Conservation (phyloP, 2,888 invertebrate species). For the Lycocerus yunnanus region DNA sequence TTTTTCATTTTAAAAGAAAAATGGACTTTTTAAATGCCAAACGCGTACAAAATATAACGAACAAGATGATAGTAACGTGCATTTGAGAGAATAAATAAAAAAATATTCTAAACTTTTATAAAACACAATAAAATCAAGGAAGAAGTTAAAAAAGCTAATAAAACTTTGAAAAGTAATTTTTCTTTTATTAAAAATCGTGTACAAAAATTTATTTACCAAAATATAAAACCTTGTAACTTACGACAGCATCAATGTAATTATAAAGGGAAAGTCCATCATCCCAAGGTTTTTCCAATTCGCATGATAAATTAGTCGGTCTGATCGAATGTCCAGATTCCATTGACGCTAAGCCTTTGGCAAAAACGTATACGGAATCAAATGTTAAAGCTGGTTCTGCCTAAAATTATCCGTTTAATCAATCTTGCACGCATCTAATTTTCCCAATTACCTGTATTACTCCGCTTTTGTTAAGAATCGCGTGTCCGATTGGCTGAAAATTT, state of each 20-base stretch:
- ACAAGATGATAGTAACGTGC: slow-evolving; percentile 6
- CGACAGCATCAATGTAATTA: slow-evolving; percentile 73
- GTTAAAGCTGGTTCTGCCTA: slow-evolving; percentile 86
- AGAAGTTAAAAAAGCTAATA: slow-evolving; percentile 11
- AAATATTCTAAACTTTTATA: neutral
- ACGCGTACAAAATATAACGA: slow-evolving; percentile 10
- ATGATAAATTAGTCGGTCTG: slow-evolving; percentile 76
- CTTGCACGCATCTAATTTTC: slow-evolving; percentile 12
- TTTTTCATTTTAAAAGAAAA: neutral
- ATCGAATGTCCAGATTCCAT: slow-evolving; percentile 72
- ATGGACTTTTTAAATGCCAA: slow-evolving; percentile 4
- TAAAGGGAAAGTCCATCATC: slow-evolving; percentile 75
- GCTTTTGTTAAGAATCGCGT: slow-evolving; percentile 72
- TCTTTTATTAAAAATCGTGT: neutral
- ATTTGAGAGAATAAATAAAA: slow-evolving; percentile 8
- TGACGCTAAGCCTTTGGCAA: slow-evolving; percentile 77
- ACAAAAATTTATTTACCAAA: neutral
- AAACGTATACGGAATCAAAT: slow-evolving; percentile 84
- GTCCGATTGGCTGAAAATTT: slow-evolving; percentile 84
- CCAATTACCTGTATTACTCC: slow-evolving; percentile 67
- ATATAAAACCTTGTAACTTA: slow-evolving; percentile 54
- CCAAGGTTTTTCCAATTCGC: slow-evolving; percentile 80
- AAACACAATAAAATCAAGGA: slow-evolving; percentile 14
- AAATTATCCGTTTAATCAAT: slow-evolving; percentile 32
- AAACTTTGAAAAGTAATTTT: slow-evolving; percentile 11